These are phyloP conservation scores for Podarcis siculus DNA, from an alignment of 2,797 vertebrate species.

Conservation along the genomic window DNA sequence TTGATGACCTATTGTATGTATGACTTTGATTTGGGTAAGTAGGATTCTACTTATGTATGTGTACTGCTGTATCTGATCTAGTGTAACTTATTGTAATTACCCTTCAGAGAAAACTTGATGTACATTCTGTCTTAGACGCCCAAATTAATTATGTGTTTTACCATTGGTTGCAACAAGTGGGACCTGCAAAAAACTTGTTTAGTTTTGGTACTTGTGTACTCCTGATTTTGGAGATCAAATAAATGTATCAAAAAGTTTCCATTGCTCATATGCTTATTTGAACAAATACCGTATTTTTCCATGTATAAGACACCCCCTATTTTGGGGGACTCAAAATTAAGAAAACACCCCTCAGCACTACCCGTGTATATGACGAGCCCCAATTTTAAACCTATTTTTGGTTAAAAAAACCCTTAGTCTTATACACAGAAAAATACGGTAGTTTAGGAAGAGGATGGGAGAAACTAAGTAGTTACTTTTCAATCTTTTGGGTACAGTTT, in stretches of 20 bases:
- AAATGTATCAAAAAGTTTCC: neutral
- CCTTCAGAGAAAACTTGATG: conserved; percentile 17
- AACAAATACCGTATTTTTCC: neutral
- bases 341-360: too few species aligned
- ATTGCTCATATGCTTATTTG: neutral
- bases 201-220: neutral
- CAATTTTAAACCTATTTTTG: too few species aligned
- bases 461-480: neutral
- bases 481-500: neutral
- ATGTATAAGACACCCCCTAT: too few species aligned
- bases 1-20: conserved; percentile 99
- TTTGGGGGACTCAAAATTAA: too few species aligned
- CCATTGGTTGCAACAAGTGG: neutral
- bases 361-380: too few species aligned
- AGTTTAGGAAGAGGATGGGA: neutral
- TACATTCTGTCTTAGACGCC: conserved; percentile 29
- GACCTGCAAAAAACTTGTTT: neutral
- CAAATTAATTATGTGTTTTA: neutral
- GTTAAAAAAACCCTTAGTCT: too few species aligned
- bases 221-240: neutral
- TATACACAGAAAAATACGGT: too few species aligned
- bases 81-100: conserved; percentile 27
- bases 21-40: conserved; percentile 96
- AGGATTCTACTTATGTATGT: conserved; percentile 22
- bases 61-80: conserved; percentile 25